Conservation (phyloP, 2,113 vertebrate genomes). For the Rhinolophus sinicus region DNA sequence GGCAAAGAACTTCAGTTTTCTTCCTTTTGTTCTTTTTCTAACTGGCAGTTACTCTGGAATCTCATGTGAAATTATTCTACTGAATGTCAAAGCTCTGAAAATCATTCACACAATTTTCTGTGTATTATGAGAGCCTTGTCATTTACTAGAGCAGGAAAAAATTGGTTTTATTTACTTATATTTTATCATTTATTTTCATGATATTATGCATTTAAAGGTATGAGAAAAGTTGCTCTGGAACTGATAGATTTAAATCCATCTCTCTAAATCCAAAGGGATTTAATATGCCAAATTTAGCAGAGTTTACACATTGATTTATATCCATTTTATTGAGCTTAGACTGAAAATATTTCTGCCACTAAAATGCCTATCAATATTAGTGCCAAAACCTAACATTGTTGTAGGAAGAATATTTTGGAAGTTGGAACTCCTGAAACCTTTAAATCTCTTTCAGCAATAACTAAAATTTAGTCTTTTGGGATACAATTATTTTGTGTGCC, state of each 20-base stretch:
- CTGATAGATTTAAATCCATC: not conserved
- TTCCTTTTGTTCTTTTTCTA: not conserved
- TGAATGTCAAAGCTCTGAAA: not conserved
- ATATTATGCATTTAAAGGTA: not conserved
- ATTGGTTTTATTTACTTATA: not conserved
- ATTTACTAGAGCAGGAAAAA: slow-evolving; percentile 22
- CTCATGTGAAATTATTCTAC: not conserved
- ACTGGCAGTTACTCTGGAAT: not conserved
- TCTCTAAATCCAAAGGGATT: slow-evolving; percentile 19
- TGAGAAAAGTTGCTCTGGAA: not conserved
- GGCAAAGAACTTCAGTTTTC: not conserved
- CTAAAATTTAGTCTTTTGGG: slow-evolving; percentile 54
- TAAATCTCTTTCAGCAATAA: slow-evolving; percentile 24
- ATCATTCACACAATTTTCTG: not conserved
- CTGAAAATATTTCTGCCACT: slow-evolving; percentile 44
- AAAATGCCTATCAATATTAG: slow-evolving; percentile 41
- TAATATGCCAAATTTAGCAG: slow-evolving; percentile 43
- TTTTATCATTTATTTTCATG: not conserved
- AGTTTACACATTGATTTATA: slow-evolving; percentile 7
- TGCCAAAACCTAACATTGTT: slow-evolving; percentile 4
- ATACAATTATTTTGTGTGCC: slow-evolving; percentile 25
- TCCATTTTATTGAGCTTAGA: slow-evolving; percentile 13
- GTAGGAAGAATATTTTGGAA: not conserved
- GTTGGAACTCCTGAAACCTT: not conserved
- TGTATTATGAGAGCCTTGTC: not conserved